Percentiles rank a stretch among this genome's conserved stretches.
Conservation (phyloP, 2,113 vertebrate genomes). For the Coregonus clupeaformis region DNA sequence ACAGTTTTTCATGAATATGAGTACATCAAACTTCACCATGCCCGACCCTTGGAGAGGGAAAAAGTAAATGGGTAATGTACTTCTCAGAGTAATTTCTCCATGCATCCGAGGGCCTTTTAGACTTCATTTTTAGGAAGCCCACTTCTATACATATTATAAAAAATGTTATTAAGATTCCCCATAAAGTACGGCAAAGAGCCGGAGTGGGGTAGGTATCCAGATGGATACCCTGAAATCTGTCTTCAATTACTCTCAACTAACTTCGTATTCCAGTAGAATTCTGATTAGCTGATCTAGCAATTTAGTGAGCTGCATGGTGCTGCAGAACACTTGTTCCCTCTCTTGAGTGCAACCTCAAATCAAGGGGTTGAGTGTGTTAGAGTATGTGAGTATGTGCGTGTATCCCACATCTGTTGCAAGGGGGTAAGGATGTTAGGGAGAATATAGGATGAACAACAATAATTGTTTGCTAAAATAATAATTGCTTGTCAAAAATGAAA, state of each 20-base stretch:
- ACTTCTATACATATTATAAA: conserved; percentile 39
- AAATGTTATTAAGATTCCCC: conserved; percentile 69
- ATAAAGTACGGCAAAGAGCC: conserved; percentile 54
- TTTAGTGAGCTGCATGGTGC: conserved; percentile 57
- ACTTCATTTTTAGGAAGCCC: conserved; percentile 43
- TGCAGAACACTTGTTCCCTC: conserved; percentile 68
- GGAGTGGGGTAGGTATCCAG: conserved; percentile 46
- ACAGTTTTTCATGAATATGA: conserved; percentile 37
- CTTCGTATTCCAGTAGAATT: conserved; percentile 71
- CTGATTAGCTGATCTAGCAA: conserved; percentile 73
- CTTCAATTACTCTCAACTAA: conserved; percentile 72
- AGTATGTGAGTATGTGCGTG: too few species aligned
- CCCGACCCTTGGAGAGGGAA: conserved; percentile 21
- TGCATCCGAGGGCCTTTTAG: conserved; percentile 46
- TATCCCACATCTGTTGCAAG: too few species aligned
- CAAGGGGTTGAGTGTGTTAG: too few species aligned
- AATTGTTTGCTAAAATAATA: too few species aligned
- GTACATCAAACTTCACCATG: conserved; percentile 24
- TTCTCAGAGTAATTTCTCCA: conserved; percentile 57
- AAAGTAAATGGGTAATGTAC: conserved; percentile 50
- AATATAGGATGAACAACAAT: too few species aligned
- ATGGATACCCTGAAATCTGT: conserved; percentile 69
- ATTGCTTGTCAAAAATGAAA: too few species aligned
- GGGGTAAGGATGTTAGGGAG: too few species aligned
- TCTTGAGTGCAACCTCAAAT: conserved; percentile 57